Conservation (phyloP, 2,113 vertebrate species). For the Dipodomys merriami region DNA sequence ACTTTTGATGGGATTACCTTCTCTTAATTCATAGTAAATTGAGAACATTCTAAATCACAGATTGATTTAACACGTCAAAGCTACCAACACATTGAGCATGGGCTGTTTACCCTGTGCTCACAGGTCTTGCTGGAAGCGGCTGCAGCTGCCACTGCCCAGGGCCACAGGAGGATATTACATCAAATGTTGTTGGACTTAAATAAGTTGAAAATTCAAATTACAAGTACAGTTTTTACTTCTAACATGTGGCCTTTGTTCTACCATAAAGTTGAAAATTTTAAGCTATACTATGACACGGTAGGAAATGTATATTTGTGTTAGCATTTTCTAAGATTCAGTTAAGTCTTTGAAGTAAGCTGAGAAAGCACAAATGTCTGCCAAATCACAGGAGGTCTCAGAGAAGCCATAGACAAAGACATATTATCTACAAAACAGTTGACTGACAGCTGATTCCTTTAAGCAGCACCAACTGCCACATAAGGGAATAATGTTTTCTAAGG, state of each 20-base stretch:
- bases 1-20: background rate
- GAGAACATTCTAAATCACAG: background rate
- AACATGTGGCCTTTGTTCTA: background rate
- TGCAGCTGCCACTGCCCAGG: too few relatives aligned
- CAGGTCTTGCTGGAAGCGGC: background rate
- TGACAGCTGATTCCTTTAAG: conserved; percentile 31
- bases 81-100: background rate
- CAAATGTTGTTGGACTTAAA: background rate
- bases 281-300: background rate
- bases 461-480: background rate
- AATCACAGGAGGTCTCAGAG: background rate
- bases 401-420: conserved; percentile 26
- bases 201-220: background rate
- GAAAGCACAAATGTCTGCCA: conserved; percentile 12
- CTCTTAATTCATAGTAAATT: background rate
- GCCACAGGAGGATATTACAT: background rate
- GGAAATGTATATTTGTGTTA: background rate
- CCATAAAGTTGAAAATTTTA: background rate
- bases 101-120: background rate
- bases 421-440: background rate
- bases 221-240: background rate
- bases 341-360: background rate
- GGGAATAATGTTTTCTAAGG: background rate
- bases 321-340: conserved; percentile 3
- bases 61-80: background rate